Percentiles rank a stretch among this genome's conserved stretches.
Conservation (phyloP, 1,140 invertebrate species). For the Bombus sylvicola region DNA sequence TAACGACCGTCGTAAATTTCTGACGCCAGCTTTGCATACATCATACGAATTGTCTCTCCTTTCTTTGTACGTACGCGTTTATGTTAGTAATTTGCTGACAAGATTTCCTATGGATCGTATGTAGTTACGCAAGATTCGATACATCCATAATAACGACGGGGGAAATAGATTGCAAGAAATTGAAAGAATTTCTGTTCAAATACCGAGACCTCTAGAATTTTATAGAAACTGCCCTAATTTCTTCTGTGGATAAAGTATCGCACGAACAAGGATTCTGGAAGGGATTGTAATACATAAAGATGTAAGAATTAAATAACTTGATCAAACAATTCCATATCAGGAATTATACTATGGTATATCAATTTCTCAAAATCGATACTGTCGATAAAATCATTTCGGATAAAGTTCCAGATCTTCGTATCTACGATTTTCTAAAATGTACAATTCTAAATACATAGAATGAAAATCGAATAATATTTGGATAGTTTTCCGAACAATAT, state of each 20-base stretch:
- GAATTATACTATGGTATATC: too few species aligned
- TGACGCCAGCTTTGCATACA: slow-evolving; percentile 53
- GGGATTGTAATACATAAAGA: background rate
- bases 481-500: too few species aligned
- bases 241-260: background rate
- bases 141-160: background rate
- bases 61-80: slow-evolving; percentile 10
- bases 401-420: background rate
- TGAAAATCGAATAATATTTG: too few species aligned
- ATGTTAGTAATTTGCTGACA: slow-evolving; percentile 36
- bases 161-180: background rate
- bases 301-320: background rate
- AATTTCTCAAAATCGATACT: too few species aligned
- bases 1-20: slow-evolving; percentile 59
- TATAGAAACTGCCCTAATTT: background rate
- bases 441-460: too few species aligned
- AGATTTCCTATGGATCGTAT: background rate
- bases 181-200: background rate
- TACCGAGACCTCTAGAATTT: background rate
- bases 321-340: too few species aligned
- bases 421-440: too few species aligned
- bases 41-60: slow-evolving; percentile 11
- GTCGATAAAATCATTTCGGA: background rate
- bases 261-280: background rate
- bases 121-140: background rate